Evolutionary conservation across 2,888 invertebrate species (phyloP), one percentile per base, ranked within the genome.

Genomic region (Drosophila parthenogenetica): DNA sequence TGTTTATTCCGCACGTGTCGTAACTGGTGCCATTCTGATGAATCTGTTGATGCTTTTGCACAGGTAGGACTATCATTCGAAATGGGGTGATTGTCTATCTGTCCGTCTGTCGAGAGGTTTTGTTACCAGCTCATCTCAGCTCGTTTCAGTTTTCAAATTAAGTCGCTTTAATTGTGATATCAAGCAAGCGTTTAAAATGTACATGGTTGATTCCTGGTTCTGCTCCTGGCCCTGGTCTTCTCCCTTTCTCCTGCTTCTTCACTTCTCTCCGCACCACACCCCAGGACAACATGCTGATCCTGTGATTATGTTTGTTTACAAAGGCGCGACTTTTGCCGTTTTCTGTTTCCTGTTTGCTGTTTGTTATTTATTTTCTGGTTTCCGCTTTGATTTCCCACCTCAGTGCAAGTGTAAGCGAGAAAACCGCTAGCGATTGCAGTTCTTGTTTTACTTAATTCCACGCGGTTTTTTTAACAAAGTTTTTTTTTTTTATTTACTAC

Each of bases 151-250:
- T 85, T 87, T 78, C 82, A 88, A 90, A 90, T 89, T 89, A 89
- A 90, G 88, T 88, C 90, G 70, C 76, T 79, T 89, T 89, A 89
- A 89, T 89, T 89, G 90, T 75, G 81, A 90, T 89, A 90, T 89
- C 90, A 87, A 78, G 84, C 83, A 77, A 81, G 68, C 85, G 86
- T 85, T 82, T 82, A 79, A 81, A 87, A 67, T 64, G 58, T 54
- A 66, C 77, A 57, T 66, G 72, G 86, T 79, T 35, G 66, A 68
- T 71, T 61, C 69, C 48, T 67, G 62, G n/a, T 50, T 29, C 45
- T 39, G 13, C 13, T 14, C 7, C 43, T 54, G 8, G 11, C 35
- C 25, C 16, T 17, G n/a, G 7, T 14, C 2, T 19, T 11, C 13
- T 5, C 25, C 25, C n/a, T 19, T 5, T 8, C 13, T 3, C 35